These are phyloP conservation scores for Lutraria lutraria DNA, from an alignment of 2,888 invertebrate species.

Conservation along the genomic window DNA sequence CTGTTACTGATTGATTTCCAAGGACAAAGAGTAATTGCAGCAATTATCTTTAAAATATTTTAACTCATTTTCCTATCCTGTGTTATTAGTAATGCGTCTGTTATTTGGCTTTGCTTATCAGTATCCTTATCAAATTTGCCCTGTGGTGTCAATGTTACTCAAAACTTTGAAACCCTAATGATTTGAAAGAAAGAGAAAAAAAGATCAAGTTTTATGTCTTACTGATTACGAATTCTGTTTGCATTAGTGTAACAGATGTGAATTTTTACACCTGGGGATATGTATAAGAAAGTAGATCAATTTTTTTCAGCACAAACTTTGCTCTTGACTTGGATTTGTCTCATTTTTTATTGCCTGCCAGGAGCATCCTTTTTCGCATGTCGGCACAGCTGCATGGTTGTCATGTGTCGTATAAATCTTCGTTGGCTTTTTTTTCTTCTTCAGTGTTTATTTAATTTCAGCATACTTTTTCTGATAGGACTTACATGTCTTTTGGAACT, in stretches of 20 bases:
- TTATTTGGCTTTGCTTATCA: conserved; percentile 18
- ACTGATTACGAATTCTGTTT: neutral
- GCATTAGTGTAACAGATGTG: conserved; percentile 14
- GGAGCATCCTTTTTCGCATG: neutral
- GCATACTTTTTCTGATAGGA: no score
- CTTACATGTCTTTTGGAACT: no score
- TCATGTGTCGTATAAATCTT: conserved; percentile 2
- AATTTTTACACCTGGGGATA: conserved; percentile 5
- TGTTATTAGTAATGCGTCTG: conserved; percentile 9
- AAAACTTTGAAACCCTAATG: conserved; percentile 15
- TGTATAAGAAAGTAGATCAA: neutral
- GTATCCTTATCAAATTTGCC: neutral
- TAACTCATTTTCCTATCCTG: neutral
- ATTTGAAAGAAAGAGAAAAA: conserved; percentile 26
- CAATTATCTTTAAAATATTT: neutral
- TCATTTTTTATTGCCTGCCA: conserved; percentile 8
- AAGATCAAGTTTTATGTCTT: neutral
- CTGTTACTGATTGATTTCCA: neutral
- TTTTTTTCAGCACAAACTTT: neutral
- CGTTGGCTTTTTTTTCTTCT: no score
- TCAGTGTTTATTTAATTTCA: no score
- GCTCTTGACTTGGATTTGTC: neutral
- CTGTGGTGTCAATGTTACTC: neutral
- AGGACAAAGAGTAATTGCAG: neutral
- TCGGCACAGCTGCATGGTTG: neutral